These are phyloP conservation scores for Pygocentrus nattereri DNA, from an alignment of 2,797 vertebrate genomes.

Conservation along the genomic window DNA sequence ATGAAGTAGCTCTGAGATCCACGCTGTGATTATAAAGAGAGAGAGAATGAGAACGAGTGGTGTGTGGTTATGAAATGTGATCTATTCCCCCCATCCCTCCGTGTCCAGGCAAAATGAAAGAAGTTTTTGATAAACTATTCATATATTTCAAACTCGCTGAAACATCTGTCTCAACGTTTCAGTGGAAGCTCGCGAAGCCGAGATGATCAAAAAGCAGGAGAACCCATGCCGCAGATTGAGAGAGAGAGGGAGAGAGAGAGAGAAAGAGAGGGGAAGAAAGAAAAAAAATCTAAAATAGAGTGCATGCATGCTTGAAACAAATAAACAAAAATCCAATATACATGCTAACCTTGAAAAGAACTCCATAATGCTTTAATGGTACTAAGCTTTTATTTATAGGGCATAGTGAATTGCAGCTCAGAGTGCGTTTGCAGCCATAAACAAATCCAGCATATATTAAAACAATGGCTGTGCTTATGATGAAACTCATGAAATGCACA, in stretches of 20 bases:
- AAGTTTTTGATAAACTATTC: constrained; percentile 65
- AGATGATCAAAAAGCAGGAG: not conserved
- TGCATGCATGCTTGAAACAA: not conserved
- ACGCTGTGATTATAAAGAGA: constrained; percentile 18
- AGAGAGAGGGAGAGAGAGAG: too few species aligned
- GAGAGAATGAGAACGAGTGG: constrained; percentile 32
- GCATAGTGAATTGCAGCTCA: too few species aligned
- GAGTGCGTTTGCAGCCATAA: too few species aligned
- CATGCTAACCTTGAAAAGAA: not conserved
- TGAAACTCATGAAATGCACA: too few species aligned
- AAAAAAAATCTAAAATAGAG: not conserved
- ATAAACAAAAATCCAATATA: not conserved
- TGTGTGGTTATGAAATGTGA: not conserved
- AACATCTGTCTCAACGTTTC: constrained; percentile 25
- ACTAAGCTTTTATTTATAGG: not conserved
- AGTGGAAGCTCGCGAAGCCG: not conserved
- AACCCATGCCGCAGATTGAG: constrained; percentile 10
- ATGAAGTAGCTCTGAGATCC: constrained; percentile 4
- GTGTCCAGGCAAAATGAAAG: constrained; percentile 62
- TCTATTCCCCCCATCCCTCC: not conserved
- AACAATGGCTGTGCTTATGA: too few species aligned
- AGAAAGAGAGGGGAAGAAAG: too few species aligned
- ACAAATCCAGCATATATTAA: too few species aligned
- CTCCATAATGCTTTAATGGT: not conserved
- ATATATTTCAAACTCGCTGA: constrained; percentile 57